Base-by-base conservation (phyloP, 1,140 invertebrate species). In the Lepidurus arcticus region DNA sequence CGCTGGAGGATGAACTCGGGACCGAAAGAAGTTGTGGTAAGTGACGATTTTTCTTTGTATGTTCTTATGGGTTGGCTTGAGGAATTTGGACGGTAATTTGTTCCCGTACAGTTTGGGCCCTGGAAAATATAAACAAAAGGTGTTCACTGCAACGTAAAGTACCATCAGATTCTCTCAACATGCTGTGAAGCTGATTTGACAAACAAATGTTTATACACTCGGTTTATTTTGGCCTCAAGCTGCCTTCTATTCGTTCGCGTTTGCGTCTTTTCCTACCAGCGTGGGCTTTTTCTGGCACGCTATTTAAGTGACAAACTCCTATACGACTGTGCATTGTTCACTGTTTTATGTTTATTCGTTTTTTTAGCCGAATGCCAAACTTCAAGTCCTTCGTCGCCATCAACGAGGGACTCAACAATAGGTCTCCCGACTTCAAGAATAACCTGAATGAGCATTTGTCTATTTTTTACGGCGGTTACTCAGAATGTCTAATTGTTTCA, bases 21-120 rank as follows among this genome's bases (percentile, higher is more conserved):
- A 87, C 73, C 93, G 87, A 83, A 93, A 93, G 82, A 90, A 91
- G 84, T 94, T 93, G 84, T 94, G 92, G 82, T 90, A 91, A 9
- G 89, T 85, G 0, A 92, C 89, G 78, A 93, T 92, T 85, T 92
- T 92, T 81, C 88, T 86, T 82, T 89, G 88, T 9, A 92, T 88
- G 79, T 88, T 88, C 78, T 86, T 84, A 80, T 87, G 86, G 76
- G 84, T 84, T 0, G 91, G 88, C 44, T 84, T 86, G 77, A 93
- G 83, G 13, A 87, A 87, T 80, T 86, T 86, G 74, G 87, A 85
- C 7, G 90, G 89, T 80, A 93, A 89, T 82, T 86, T 87, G 80
- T 88, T 87, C 82, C 89, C 89, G 81, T 85, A 89, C 24, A 89
- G 80, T 81, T 84, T 84, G 7, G 88, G 89, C 80, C 85, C 89